phyloP scores from a whole-genome alignment of 2,888 invertebrate genomes.

The Tortrix viridana region DNA sequence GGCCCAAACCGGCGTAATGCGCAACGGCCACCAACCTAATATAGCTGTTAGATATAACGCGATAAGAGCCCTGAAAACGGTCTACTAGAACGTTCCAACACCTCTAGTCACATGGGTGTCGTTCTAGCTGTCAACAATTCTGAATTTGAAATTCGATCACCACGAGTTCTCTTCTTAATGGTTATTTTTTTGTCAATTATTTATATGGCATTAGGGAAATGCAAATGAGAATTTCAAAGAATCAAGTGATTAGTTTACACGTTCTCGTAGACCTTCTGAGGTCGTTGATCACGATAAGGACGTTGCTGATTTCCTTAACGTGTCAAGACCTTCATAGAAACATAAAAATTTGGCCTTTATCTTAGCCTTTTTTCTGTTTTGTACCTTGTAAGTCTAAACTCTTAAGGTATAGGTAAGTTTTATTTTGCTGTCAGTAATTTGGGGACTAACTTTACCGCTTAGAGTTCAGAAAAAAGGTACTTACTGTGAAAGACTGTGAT shows the following conservation, averaged over 20 bases:
- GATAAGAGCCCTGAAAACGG: constrained; percentile 22
- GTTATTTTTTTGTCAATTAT: too few relatives aligned
- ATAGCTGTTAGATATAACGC: constrained; percentile 17
- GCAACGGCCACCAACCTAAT: constrained; percentile 25
- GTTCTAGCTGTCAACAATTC: background rate
- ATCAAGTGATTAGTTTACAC: constrained; percentile 2
- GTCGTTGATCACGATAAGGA: constrained; percentile 7
- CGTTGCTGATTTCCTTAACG: constrained; percentile 2
- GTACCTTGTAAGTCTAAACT: too few relatives aligned
- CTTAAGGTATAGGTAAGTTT: too few relatives aligned
- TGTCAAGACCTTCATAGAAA: background rate
- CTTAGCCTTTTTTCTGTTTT: too few relatives aligned
- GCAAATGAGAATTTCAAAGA: background rate
- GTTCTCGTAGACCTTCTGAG: constrained; percentile 26
- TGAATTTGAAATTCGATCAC: background rate
- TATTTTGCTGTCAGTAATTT: too few relatives aligned
- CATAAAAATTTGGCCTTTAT: too few relatives aligned
- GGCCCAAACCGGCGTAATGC: constrained; percentile 10
- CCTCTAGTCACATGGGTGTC: background rate
- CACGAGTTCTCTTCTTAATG: background rate
- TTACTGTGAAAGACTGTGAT: too few relatives aligned
- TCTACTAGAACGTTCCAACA: background rate
- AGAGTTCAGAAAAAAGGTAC: too few relatives aligned
- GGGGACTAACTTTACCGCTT: too few relatives aligned
- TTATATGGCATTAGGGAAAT: background rate